phyloP scores from a whole-genome alignment of 2,888 invertebrate species.

The Eupithecia subumbrata region DNA sequence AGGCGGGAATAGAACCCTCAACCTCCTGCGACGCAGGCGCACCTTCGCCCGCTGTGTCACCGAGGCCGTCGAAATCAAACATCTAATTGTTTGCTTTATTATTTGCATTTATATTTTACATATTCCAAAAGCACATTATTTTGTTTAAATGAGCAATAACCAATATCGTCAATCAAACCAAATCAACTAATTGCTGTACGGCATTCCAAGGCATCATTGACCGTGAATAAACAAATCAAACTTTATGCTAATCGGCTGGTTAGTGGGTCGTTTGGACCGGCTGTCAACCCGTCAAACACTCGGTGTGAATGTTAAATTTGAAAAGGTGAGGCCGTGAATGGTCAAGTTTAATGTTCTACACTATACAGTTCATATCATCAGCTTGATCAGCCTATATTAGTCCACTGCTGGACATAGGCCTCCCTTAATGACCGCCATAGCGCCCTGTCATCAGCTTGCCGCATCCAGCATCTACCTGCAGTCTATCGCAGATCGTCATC shows the following conservation, averaged over 20 bases:
- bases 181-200: slow-evolving; percentile 13
- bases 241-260: slow-evolving; percentile 12
- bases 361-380: too few relatives aligned
- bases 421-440: too few relatives aligned
- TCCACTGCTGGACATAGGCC: too few relatives aligned
- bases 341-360: too few relatives aligned
- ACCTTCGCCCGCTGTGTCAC: neutral
- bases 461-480: too few relatives aligned
- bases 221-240: slow-evolving; percentile 26
- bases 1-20: neutral
- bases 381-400: too few relatives aligned
- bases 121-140: neutral
- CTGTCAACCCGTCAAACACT: slow-evolving; percentile 2
- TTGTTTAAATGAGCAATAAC: neutral
- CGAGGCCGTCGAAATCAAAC: neutral
- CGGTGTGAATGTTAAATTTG: slow-evolving; percentile 1
- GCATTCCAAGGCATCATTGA: slow-evolving; percentile 20
- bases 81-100: neutral
- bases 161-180: slow-evolving; percentile 18
- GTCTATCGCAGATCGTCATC: too few relatives aligned
- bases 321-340: neutral
- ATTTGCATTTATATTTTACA: neutral
- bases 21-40: neutral
- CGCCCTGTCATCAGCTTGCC: too few relatives aligned
- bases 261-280: slow-evolving; percentile 19